Evolutionary conservation across 2,797 vertebrate species (phyloP), one percentile per base, ranked within the genome.

Genomic region (Characodon lateralis): DNA sequence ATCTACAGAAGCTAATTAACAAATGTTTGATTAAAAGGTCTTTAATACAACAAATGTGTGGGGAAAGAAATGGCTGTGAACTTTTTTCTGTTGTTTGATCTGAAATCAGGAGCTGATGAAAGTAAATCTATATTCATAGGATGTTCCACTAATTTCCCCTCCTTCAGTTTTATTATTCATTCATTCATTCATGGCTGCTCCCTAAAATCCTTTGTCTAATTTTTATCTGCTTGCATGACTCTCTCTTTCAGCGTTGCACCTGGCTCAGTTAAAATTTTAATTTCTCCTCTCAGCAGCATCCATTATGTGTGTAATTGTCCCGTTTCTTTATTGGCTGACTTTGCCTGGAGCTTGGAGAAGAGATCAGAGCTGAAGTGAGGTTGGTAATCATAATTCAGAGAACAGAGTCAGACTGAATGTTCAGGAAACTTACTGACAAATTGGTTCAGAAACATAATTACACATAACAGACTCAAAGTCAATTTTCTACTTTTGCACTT

Each of bases 261-360:
- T 91, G 88, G 58, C 83, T 83, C 82, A 39, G 63, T 91, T 92
- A 87, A 88, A 92, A 89, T 85, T 90, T 86, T 86, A 89, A 94
- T 90, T 78, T 73, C 76, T 80, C 76, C 87, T 85, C 87, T 80
- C 69, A 61, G 88, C 89, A 72, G 71, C 55, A 53, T 92, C 93
- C 87, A 91, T 93, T 92, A 89, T 77, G 74, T 72, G 81, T 78
- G 74, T 93, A 93, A 93, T 93, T 89, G 89, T 91, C 81, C 75
- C 55, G 78, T 87, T 88, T 84, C 87, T 94, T 92, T 89, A 90
- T 91, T 78, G 86, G 75, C 75, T 85, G 90, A 79, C 89, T 85
- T 85, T 85, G 87, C 90, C 89, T 82, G 87, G 84, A 86, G 87
- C 87, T 78, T 73, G 51, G 76, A 83, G 78, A 81, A 88, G 82